Base-by-base conservation (phyloP, 2,113 vertebrate genomes). In the Onychostruthus taczanowskii region DNA sequence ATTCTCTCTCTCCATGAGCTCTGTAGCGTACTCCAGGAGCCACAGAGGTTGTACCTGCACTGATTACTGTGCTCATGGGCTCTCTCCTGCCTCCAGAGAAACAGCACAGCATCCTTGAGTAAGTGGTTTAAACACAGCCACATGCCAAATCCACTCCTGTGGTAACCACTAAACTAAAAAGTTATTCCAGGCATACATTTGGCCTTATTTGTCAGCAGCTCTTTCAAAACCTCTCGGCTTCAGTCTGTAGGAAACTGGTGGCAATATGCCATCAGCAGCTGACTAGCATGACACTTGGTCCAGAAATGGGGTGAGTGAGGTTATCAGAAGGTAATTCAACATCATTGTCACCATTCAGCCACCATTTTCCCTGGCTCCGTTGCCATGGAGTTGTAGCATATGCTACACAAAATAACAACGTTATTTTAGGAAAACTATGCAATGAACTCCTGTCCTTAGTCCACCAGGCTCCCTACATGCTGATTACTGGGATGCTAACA, bases 391-490 rank as follows among this genome's bases (percentile, higher is more conserved):
- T 93, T 89, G 95, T 64, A 73, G 87, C 80, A 90, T 69, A 92
- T 16, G 13, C 64, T 87, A 73, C 31, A 69, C 84, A 94, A 97
- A 97, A 96, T 89, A 95, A 55, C 92, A 67, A 37, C 0, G 37
- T 87, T 95, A 97, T 97, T 96, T 95, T 96, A 93, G 79, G 95
- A 96, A 77, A 96, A 69, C 82, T 95, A 95, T 93, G 88, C 74
- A 62, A 43, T 27, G 43, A 85, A 87, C 72, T 94, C 81, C 41
- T 93, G 78, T 72, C 33, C 83, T 64, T 58, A 77, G 66, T 88
- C 37, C 27, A 61, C 26, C 11, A 50, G 41, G 39, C 30, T 87
- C 62, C 46, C 59, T 46, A 18, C 28, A 46, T 68, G 53, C 59
- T 46, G 35, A 77, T 50, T 66, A n/a, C 59, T 62, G 47, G 39